Evolutionary conservation across 1,140 invertebrate species (phyloP).

Genomic region (Chionoecetes opilio): DNA sequence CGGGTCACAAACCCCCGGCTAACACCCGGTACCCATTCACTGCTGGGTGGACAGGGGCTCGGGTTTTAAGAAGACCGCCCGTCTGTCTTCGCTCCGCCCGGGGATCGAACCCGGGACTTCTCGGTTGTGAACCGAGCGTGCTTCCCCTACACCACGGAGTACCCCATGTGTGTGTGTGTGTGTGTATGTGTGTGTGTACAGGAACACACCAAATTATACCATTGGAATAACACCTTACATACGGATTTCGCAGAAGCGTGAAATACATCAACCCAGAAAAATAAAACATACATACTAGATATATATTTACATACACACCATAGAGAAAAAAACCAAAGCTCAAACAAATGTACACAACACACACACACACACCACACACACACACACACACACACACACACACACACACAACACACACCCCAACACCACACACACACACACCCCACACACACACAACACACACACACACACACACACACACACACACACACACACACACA

Average conservation of each 20-base stretch:
- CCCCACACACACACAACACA: conserved; percentile 49
- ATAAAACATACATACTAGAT: background rate
- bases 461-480: conserved; percentile 53
- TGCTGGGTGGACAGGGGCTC: no score
- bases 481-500: conserved; percentile 52
- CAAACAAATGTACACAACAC: background rate
- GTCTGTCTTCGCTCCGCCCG: no score
- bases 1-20: no score
- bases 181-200: background rate
- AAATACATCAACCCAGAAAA: background rate
- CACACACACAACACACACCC: conserved; percentile 41
- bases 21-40: no score
- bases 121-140: no score
- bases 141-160: no score
- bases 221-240: background rate
- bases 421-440: conserved; percentile 55
- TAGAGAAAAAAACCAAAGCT: no score
- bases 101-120: no score
- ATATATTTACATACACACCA: no score
- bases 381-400: conserved; percentile 51
- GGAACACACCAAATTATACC: background rate
- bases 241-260: background rate
- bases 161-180: conserved; percentile 14
- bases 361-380: conserved; percentile 47
- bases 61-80: no score